Base-by-base conservation (phyloP, 2,797 vertebrate genomes). In the Lepilemur septentrionalis region DNA sequence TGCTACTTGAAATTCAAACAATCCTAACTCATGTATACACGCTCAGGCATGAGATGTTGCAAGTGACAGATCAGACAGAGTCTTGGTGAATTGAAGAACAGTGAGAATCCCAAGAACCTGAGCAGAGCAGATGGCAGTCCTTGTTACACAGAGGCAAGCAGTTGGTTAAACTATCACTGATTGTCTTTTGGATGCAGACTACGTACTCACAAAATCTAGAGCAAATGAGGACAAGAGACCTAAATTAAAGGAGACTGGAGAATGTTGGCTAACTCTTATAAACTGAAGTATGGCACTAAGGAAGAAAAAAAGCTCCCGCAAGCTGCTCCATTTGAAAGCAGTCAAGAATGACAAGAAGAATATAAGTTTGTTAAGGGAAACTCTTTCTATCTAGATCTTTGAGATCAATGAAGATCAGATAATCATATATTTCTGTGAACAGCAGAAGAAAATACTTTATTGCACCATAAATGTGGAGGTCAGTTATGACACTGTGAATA, bases 131-230 rank as follows among this genome's bases (percentile, higher is more conserved):
- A 89, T 70, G 46, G 87, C 10, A 38, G 57, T 32, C 35, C 80
- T 41, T 72, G 10, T 50, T 69, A 61, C 23, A 52, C 7, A 69
- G 89, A 55, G 72, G 35, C 76, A 67, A 85, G n/a, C 52, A 89
- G 63, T 78, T 94, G 65, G 38, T 55, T 83, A 69, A 97, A 80
- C 57, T 79, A 10, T 79, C 81, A 43, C 3, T 67, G n/a, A 61
- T 76, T 81, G 70, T 89, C 86, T 95, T 91, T 75, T 89, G 23
- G 86, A 84, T 25, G 2, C 78, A 94, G 86, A 76, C 17, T 61
- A 81, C 13, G 1, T 59, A 41, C 69, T 95, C 67, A 89, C 46
- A 93, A 95, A 88, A 89, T 75, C 14, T 84, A 83, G 46, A 97
- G 78, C 84, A 96, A 76, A 59, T 80, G 32, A 96, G 50, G 57